These are phyloP conservation scores for Probosciger aterrimus DNA, from an alignment of 2,113 vertebrate species.

Conservation along the genomic window DNA sequence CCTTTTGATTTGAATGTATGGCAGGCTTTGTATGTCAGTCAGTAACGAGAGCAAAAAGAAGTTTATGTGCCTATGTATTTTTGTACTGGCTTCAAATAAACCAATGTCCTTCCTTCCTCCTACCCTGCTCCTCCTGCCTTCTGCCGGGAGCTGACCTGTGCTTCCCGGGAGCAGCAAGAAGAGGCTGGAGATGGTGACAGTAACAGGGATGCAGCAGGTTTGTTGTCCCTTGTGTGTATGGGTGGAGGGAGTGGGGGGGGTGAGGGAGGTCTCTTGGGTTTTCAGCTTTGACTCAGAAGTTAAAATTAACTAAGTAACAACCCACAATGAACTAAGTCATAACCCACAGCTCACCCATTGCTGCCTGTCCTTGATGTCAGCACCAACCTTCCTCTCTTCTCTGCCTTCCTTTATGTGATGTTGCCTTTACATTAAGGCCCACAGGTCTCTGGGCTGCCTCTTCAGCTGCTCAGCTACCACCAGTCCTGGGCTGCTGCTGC, in stretches of 20 bases:
- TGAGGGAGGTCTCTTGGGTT: not conserved
- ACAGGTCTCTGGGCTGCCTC: not conserved
- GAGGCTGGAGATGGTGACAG: not conserved
- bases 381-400: not conserved
- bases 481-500: not conserved
- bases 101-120: not conserved
- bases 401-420: not conserved
- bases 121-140: not conserved
- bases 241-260: no score
- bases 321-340: not conserved
- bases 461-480: not conserved
- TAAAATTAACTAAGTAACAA: not conserved
- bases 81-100: constrained; percentile 79
- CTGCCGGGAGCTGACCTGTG: not conserved
- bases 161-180: not conserved
- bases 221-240: not conserved
- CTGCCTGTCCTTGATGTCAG: not conserved
- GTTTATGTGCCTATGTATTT: constrained; percentile 75
- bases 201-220: not conserved
- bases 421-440: not conserved
- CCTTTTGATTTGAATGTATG: constrained; percentile 1
- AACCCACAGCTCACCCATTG: not conserved
- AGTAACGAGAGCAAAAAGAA: constrained; percentile 21
- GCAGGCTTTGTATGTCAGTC: constrained; percentile 41
- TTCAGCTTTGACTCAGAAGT: not conserved